A percentile compares a stretch with the other conserved stretches of the same genome.
Evolutionary conservation across 2,797 vertebrate genomes (phyloP).

Genomic region (Lepilemur septentrionalis): DNA sequence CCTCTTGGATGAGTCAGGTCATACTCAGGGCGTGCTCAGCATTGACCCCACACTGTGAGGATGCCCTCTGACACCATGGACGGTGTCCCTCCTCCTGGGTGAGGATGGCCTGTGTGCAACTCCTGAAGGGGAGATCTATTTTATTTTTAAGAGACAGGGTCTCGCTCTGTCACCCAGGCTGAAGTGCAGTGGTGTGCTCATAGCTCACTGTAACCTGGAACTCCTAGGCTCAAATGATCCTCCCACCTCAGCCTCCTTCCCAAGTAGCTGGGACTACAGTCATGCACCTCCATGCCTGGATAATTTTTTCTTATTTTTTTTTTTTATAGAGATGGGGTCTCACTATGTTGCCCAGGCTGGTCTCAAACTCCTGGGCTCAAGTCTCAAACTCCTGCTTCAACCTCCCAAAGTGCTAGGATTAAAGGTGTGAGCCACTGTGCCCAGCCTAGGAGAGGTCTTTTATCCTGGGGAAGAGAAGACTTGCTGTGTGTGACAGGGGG

Average conservation of each 20-base stretch:
- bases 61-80: neutral
- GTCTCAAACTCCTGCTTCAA: too few relatives aligned
- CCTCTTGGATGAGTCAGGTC: neutral
- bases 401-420: neutral
- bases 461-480: neutral
- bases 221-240: too few relatives aligned
- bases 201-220: neutral
- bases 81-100: too few relatives aligned
- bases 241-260: too few relatives aligned
- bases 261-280: neutral
- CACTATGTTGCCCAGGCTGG: neutral
- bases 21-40: neutral
- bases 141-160: neutral
- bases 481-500: neutral
- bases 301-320: neutral
- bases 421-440: neutral
- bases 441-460: neutral
- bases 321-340: neutral
- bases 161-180: neutral
- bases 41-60: neutral
- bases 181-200: neutral
- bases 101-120: neutral
- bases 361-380: neutral
- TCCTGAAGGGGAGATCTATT: neutral
- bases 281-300: neutral